A percentile compares a stretch with the other conserved stretches of the same genome.
phyloP scores from a whole-genome alignment of 2,797 vertebrate species.

The Masticophis lateralis region DNA sequence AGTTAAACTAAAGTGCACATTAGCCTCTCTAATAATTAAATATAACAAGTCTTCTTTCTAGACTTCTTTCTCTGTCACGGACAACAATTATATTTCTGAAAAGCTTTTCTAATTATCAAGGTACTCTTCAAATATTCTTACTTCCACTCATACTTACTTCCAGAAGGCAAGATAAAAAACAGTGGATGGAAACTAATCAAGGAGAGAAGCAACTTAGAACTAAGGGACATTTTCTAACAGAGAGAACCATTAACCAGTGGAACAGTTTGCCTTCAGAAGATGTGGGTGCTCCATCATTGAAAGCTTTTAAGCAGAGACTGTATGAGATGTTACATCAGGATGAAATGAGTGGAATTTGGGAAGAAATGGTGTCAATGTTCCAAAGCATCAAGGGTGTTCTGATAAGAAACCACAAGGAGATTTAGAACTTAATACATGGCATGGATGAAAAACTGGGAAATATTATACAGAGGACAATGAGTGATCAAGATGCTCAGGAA shows the following conservation, averaged over 20 bases:
- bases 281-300: no score
- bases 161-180: background rate
- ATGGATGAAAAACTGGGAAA: no score
- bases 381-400: no score
- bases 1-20: background rate
- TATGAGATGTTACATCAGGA: no score
- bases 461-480: no score
- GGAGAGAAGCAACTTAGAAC: background rate
- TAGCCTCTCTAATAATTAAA: background rate
- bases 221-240: background rate
- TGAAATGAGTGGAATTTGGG: no score
- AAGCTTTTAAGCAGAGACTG: no score
- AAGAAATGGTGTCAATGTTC: no score
- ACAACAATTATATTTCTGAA: background rate
- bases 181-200: background rate
- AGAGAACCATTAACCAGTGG: background rate
- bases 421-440: no score
- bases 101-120: background rate
- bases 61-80: background rate
- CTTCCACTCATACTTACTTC: background rate
- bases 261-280: no score
- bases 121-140: background rate
- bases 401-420: no score
- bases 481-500: no score
- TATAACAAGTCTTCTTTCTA: background rate